These are phyloP conservation scores for Netelia fuscicornis DNA, from an alignment of 2,888 invertebrate species.

Conservation along the genomic window DNA sequence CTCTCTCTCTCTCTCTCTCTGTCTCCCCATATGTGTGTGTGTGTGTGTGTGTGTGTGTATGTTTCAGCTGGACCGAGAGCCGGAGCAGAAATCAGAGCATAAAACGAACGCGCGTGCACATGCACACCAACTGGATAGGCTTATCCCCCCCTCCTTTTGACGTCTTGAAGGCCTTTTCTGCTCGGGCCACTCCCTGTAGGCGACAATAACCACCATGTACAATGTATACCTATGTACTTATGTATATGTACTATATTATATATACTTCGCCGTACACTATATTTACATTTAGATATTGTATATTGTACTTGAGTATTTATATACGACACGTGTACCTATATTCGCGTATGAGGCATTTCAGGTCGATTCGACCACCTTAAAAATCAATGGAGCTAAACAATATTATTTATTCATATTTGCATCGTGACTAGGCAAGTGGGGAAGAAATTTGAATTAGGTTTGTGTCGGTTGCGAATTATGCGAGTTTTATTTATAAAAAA, in stretches of 20 bases:
- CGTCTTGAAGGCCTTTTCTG: constrained; percentile 52
- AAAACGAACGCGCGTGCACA: constrained; percentile 54
- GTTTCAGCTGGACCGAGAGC: constrained; percentile 5
- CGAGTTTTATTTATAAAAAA: no score
- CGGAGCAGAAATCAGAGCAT: constrained; percentile 45
- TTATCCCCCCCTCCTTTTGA: constrained; percentile 31
- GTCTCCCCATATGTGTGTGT: no score
- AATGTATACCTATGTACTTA: constrained; percentile 16
- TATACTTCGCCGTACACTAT: constrained; percentile 22
- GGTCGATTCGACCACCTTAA: background rate
- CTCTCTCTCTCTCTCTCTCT: no score
- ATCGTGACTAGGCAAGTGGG: background rate
- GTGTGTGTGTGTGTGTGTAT: background rate
- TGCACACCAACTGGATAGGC: constrained; percentile 42
- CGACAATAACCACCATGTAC: constrained; percentile 41
- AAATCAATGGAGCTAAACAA: background rate
- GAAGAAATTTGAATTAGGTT: no score
- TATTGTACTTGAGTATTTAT: constrained; percentile 12
- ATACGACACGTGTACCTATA: constrained; percentile 8
- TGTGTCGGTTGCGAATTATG: no score
- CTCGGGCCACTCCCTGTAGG: constrained; percentile 62
- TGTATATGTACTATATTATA: background rate
- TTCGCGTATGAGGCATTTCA: constrained; percentile 8
- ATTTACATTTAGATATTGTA: background rate
- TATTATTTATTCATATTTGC: background rate